Conservation (phyloP, 2,113 vertebrate species). For the Microtus oregoni region DNA sequence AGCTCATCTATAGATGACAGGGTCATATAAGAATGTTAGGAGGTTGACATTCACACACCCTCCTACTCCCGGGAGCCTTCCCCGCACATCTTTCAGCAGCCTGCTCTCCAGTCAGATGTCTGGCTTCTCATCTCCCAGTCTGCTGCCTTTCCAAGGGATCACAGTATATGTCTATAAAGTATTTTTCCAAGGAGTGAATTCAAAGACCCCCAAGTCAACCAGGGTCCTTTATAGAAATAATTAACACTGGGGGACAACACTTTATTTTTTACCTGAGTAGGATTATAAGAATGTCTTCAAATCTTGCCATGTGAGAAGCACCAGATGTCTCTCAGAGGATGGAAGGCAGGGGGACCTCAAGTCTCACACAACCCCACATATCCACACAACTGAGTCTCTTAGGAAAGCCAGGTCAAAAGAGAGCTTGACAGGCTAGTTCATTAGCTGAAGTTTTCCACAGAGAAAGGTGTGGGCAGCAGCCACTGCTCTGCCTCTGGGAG, state of each 20-base stretch:
- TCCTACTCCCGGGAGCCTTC: neutral
- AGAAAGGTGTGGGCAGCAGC: neutral
- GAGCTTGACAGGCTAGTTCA: neutral
- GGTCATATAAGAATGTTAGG: neutral
- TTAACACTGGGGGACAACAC: constrained; percentile 79
- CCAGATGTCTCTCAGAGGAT: constrained; percentile 67
- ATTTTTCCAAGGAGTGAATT: constrained; percentile 78
- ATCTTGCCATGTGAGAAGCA: constrained; percentile 69
- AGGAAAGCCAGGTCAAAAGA: neutral
- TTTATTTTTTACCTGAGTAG: constrained; percentile 63
- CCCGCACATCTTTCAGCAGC: neutral
- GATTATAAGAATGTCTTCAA: constrained; percentile 79
- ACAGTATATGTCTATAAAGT: constrained; percentile 65
- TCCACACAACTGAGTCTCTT: neutral
- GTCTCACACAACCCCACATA: neutral
- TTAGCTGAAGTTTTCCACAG: neutral
- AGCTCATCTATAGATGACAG: neutral
- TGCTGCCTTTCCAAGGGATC: constrained; percentile 78
- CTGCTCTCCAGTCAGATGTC: neutral
- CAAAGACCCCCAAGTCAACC: constrained; percentile 77
- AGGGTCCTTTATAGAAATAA: constrained; percentile 78
- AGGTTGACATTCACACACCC: neutral
- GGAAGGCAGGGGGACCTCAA: neutral
- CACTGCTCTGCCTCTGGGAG: neutral
- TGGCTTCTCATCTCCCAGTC: neutral